These are phyloP conservation scores for Xiphydria camelus DNA, from an alignment of 2,888 invertebrate species.

Conservation along the genomic window DNA sequence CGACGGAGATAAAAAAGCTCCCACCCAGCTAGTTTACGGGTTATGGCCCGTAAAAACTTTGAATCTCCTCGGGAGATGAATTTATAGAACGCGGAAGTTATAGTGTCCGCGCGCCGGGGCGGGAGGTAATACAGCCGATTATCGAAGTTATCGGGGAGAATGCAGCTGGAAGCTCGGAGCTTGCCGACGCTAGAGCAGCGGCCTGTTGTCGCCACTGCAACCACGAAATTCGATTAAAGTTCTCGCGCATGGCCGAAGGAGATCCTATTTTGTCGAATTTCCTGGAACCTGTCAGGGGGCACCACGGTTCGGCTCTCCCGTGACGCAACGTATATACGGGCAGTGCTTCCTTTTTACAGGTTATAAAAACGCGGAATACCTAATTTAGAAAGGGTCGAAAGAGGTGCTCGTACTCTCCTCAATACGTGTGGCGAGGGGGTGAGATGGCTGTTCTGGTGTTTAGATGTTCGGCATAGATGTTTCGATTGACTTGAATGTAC, in stretches of 20 bases:
- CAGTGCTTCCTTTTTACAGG: constrained; percentile 30
- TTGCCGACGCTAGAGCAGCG: no score
- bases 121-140: neutral
- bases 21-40: no score
- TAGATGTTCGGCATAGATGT: constrained; percentile 18
- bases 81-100: no score
- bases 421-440: constrained; percentile 41
- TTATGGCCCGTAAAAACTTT: no score
- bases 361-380: constrained; percentile 27
- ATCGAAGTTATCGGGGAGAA: no score
- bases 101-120: neutral
- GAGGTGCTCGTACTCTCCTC: constrained; percentile 27
- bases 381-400: constrained; percentile 17
- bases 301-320: constrained; percentile 38
- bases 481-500: constrained; percentile 10
- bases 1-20: no score
- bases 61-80: no score
- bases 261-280: constrained; percentile 50
- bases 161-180: no score
- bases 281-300: constrained; percentile 52
- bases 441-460: constrained; percentile 41
- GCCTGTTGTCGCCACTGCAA: constrained; percentile 1
- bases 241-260: constrained; percentile 46
- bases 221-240: constrained; percentile 49
- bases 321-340: constrained; percentile 1